A percentile compares a stretch with the other conserved stretches of the same genome.
phyloP scores from a whole-genome alignment of 1,140 invertebrate species.

The Bombus sibiricus region DNA sequence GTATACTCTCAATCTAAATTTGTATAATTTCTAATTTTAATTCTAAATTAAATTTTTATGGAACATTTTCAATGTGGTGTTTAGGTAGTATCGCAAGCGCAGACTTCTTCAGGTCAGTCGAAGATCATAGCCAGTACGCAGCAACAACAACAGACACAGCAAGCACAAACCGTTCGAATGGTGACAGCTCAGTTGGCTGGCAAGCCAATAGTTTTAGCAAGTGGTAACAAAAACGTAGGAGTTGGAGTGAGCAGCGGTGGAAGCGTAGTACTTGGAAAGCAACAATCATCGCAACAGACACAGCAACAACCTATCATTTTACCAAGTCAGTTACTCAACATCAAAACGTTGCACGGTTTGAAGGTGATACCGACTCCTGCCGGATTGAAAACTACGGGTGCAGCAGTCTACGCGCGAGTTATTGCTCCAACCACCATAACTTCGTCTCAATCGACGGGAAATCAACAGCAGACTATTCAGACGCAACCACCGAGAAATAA shows the following conservation, averaged over 20 bases:
- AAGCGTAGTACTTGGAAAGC: slow-evolving; percentile 77
- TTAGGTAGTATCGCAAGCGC: slow-evolving; percentile 79
- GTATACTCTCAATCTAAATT: slow-evolving; percentile 48
- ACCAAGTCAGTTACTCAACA: slow-evolving; percentile 86
- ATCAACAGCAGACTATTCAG: slow-evolving; percentile 66
- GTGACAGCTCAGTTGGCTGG: slow-evolving; percentile 85
- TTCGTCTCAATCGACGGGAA: slow-evolving; percentile 68
- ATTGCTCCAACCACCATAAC: slow-evolving; percentile 79
- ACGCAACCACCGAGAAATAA: slow-evolving; percentile 70
- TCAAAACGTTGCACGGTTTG: slow-evolving; percentile 87
- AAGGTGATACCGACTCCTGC: slow-evolving; percentile 86
- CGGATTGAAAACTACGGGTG: slow-evolving; percentile 78
- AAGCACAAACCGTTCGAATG: slow-evolving; percentile 82
- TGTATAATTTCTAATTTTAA: background rate
- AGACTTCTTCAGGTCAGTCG: slow-evolving; percentile 74
- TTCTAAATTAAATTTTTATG: background rate
- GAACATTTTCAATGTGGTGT: background rate
- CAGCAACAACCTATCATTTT: slow-evolving; percentile 85
- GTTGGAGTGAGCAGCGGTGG: slow-evolving; percentile 72
- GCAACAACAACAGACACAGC: slow-evolving; percentile 67
- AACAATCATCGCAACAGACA: slow-evolving; percentile 75
- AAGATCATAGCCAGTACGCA: slow-evolving; percentile 80
- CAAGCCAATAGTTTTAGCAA: slow-evolving; percentile 86
- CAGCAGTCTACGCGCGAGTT: slow-evolving; percentile 79
- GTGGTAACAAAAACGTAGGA: slow-evolving; percentile 81